A percentile compares a stretch with the other conserved stretches of the same genome.
phyloP scores from a whole-genome alignment of 2,888 invertebrate genomes.

The Ametastegia equiseti region DNA sequence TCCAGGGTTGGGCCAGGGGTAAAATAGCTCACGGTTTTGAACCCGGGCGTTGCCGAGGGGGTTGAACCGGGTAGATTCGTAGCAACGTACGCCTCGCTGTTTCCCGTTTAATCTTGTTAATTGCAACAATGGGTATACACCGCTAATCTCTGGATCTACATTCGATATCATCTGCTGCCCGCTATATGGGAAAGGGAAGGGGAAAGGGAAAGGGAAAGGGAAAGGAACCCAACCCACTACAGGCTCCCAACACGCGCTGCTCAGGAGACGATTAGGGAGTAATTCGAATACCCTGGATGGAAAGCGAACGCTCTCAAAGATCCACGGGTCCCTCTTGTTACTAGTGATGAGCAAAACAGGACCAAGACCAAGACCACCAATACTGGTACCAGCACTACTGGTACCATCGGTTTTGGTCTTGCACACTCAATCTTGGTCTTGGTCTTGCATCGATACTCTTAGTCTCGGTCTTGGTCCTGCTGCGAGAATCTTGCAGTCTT shows the following conservation, averaged over 20 bases:
- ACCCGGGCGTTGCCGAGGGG: background rate
- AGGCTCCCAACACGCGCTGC: background rate
- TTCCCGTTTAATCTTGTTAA: conserved; percentile 47
- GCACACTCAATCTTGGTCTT: too few species aligned
- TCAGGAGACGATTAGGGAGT: background rate
- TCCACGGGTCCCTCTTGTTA: too few species aligned
- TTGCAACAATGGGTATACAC: conserved; percentile 47
- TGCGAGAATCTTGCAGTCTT: too few species aligned
- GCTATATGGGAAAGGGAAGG: background rate
- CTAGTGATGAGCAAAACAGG: too few species aligned
- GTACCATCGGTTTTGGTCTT: too few species aligned
- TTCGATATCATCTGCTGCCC: conserved; percentile 39
- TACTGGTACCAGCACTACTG: too few species aligned
- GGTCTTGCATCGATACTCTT: too few species aligned
- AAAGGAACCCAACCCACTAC: background rate
- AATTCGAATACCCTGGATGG: background rate
- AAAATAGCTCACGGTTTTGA: background rate
- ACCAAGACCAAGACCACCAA: too few species aligned
- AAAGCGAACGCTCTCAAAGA: too few species aligned
- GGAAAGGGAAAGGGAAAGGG: background rate
- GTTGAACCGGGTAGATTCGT: too few species aligned
- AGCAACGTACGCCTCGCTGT: conserved; percentile 9
- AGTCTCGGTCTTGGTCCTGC: too few species aligned
- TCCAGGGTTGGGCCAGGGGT: background rate
- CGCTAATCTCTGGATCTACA: conserved; percentile 46